phyloP scores from a whole-genome alignment of 1,140 invertebrate species.

The Drosophila lacertosa region DNA sequence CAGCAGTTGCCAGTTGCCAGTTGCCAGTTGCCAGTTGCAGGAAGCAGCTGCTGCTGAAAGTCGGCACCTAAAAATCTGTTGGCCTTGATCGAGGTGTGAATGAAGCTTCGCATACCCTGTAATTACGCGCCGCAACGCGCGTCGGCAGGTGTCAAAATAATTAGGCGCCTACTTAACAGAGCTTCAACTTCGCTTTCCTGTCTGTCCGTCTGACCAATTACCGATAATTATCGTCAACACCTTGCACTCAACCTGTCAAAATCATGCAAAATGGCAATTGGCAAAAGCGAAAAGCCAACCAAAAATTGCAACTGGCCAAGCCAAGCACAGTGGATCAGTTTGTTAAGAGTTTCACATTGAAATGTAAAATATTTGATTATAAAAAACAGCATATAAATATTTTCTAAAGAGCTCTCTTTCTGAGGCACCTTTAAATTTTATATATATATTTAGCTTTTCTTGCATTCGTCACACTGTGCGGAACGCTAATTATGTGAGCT shows the following conservation, averaged over 20 bases:
- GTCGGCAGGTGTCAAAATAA: constrained; percentile 79
- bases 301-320: constrained; percentile 45
- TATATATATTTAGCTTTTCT: too few relatives aligned
- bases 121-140: constrained; percentile 59
- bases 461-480: background rate
- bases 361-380: background rate
- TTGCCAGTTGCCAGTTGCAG: constrained; percentile 17
- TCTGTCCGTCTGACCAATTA: constrained; percentile 55
- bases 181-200: too few relatives aligned
- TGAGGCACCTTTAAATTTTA: too few relatives aligned
- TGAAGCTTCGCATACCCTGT: constrained; percentile 57
- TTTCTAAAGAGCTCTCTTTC: too few relatives aligned
- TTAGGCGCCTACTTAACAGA: constrained; percentile 76
- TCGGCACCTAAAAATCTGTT: constrained; percentile 60
- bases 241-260: constrained; percentile 76
- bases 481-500: constrained; percentile 65
- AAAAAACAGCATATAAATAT: too few relatives aligned
- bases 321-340: background rate
- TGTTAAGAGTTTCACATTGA: too few relatives aligned
- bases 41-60: constrained; percentile 42
- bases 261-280: constrained; percentile 75
- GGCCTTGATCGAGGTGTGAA: constrained; percentile 65
- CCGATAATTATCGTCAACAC: constrained; percentile 80
- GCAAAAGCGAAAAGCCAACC: constrained; percentile 61
- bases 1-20: constrained; percentile 53